Base-by-base conservation (phyloP, 2,797 vertebrate genomes). In the Carcharodon carcharias region DNA sequence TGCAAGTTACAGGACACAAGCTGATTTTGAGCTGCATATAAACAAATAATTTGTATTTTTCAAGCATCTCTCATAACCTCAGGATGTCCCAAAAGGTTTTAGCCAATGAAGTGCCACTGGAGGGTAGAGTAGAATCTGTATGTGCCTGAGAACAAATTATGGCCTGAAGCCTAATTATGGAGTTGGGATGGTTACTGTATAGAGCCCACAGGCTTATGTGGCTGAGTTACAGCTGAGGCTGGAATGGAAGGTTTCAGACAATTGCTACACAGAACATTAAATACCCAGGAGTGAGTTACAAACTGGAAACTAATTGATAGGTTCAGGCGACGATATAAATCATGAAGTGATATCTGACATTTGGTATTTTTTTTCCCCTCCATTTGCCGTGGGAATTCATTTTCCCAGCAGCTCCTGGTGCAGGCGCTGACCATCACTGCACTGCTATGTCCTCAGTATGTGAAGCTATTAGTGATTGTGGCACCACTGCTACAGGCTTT, bases 251-350 rank as follows among this genome's bases (percentile, higher is more conserved):
- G 5, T 16, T 91, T 63, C 88, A 91, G 31, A n/a, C 88, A 35
- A 61, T n/a, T 91, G 88, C 56, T 61, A 91, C 88, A 91, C 56
- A 18, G 56, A 61, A 16, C 50, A 89, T 89, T 89, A 89, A 89
- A 91, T 63, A n/a, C 88, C 88, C 88, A 63, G 88, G 4, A 63
- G 56, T 91, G 58, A 91, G 31, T n/a, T 91, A n/a, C 88, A 91
- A 61, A 61, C 31, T 61, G 58, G 58, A 61, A 91, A n/a, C 88
- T n/a, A 91, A 91, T 91, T 91, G 88, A 63, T 91, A n/a, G 16
- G 88, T n/a, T 63, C 88, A 63, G 88, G 58, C 6, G 12, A n/a
- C 14, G 16, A 91, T 18, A 63, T 91, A 91, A 91, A 61, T 91
- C 88, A 61, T 6, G 6, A 91, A 61, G 56, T 35, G 56, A 91